Evolutionary conservation across 2,888 invertebrate species (phyloP), one percentile per base, ranked within the genome.

Genomic region (Diaprepes abbreviatus): DNA sequence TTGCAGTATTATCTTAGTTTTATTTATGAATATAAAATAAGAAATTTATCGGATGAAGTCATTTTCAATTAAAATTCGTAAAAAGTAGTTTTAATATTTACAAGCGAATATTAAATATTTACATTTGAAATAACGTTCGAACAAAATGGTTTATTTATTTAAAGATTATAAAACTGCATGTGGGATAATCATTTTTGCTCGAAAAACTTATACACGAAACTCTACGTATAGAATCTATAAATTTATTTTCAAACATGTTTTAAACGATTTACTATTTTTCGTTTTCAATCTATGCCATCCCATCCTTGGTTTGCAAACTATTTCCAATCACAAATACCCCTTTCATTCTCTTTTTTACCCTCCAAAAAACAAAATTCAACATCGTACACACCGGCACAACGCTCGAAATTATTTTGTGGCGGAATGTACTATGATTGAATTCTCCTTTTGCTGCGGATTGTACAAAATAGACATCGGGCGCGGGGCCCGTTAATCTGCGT

Each of bases 381-480:
- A 59, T 67, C 59, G 64, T 66, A 70, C 63, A 70, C 70, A 58
- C 55, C 57, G 65, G 54, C 54, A 52, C 40, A 38, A 45, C 65
- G 65, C 62, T 33, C 21, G 21, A 57, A 10, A 48, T 33, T 52
- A 48, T 73, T 77, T 68, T 31, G 60, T 24, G 38, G 73, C 21
- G 40, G 83, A 83, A 73, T 84, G 83, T 84, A 84, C 84, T 80
- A 84, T 84, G 84, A 84, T 84, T 84, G 84, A 84, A 84, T 84
- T 81, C 78, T 74, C 76, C 74, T 82, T 81, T 64, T 79, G 75
- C 17, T 78, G 35, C 67, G 28, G 82, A 77, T 78, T 84, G 84
- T 84, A 84, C 83, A 84, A 84, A 84, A 84, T 84, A 84, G 84
- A 84, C 84, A 84, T 84, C 84, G 84, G 83, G 83, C 83, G 82